Percentiles rank a stretch among this genome's conserved stretches.
phyloP scores from a whole-genome alignment of 2,797 vertebrate species.

The Cirrhinus molitorella region DNA sequence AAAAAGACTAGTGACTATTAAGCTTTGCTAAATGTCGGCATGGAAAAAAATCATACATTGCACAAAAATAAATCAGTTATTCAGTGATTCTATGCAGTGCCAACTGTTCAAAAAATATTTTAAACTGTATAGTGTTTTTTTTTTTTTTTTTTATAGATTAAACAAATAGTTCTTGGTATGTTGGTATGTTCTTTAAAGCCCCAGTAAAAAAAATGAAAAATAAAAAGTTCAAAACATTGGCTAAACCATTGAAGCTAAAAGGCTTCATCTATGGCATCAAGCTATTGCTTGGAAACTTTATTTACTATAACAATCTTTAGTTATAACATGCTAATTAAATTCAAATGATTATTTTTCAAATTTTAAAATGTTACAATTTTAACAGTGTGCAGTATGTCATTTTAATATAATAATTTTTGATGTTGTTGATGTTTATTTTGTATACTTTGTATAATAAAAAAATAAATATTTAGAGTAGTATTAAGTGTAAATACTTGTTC shows the following conservation, averaged over 20 bases:
- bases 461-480: background rate
- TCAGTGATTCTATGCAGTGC: background rate
- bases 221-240: background rate
- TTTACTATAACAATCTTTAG: background rate
- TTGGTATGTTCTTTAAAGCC: background rate
- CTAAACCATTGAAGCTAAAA: background rate
- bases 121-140: background rate
- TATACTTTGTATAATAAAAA: no score
- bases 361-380: background rate
- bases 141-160: background rate
- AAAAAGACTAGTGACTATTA: constrained; percentile 81
- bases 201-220: background rate
- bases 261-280: background rate
- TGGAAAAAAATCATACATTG: constrained; percentile 76
- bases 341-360: background rate
- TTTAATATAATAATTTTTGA: no score
- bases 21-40: constrained; percentile 79
- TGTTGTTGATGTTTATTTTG: no score
- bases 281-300: background rate
- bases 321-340: background rate
- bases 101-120: background rate
- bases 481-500: background rate
- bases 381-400: background rate
- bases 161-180: background rate
- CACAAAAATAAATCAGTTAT: background rate